phyloP scores from a whole-genome alignment of 1,140 invertebrate species.

The Euglossa dilemma region DNA sequence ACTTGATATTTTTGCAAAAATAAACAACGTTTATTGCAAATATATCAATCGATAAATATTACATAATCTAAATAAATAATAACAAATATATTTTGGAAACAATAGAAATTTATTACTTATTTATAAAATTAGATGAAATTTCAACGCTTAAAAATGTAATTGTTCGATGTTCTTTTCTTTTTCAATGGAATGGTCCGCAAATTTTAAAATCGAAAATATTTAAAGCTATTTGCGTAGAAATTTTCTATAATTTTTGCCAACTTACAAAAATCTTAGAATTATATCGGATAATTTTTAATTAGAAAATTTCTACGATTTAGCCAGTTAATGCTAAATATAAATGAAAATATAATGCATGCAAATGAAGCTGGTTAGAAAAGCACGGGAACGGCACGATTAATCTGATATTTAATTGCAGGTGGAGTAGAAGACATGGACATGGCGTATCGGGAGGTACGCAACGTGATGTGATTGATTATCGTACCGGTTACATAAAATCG shows the following conservation, averaged over 20 bases:
- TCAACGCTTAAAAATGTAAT: background rate
- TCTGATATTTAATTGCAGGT: constrained; percentile 80
- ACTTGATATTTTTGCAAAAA: too few species aligned
- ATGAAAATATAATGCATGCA: constrained; percentile 44
- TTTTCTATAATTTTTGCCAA: background rate
- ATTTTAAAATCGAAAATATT: background rate
- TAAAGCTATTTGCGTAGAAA: background rate
- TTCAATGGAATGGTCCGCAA: background rate
- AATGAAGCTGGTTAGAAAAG: background rate
- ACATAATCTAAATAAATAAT: too few species aligned
- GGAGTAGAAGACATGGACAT: constrained; percentile 86
- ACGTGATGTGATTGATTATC: constrained; percentile 89
- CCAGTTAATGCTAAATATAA: background rate
- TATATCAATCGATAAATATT: too few species aligned
- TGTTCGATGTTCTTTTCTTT: too few species aligned
- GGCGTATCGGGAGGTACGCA: constrained; percentile 84
- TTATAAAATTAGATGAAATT: too few species aligned
- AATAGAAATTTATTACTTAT: background rate
- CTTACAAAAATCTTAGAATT: background rate
- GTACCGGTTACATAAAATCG: constrained; percentile 94
- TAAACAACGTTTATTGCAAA: too few species aligned
- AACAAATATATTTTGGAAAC: background rate
- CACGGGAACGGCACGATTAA: constrained; percentile 11
- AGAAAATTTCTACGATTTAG: constrained; percentile 43
- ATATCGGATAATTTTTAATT: background rate